Conservation (phyloP, 2,797 vertebrate species). For the Gambelia wislizenii region DNA sequence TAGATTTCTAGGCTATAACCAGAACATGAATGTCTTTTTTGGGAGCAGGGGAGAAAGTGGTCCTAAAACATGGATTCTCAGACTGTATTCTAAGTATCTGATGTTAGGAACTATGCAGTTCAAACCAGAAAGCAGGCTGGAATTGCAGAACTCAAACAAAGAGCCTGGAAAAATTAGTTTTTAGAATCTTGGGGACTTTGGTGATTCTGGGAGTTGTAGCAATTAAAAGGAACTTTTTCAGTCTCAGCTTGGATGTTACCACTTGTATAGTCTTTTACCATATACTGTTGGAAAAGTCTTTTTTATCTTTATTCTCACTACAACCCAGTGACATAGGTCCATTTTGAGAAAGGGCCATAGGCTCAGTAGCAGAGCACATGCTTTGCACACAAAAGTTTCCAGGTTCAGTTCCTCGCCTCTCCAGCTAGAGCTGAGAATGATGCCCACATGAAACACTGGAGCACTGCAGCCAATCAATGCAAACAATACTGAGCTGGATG, state of each 20-base stretch:
- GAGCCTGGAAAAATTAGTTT: no score
- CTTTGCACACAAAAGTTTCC: background rate
- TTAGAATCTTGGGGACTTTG: no score
- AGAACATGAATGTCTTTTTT: background rate
- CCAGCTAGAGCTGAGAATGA: background rate
- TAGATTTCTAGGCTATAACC: background rate
- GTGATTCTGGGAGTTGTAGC: no score
- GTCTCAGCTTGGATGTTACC: background rate
- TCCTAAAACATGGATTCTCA: background rate
- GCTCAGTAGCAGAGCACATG: background rate
- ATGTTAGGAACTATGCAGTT: background rate
- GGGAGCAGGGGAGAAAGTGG: background rate
- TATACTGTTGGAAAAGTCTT: background rate
- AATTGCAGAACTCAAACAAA: background rate
- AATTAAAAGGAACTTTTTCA: no score
- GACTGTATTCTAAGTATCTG: background rate
- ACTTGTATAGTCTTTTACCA: background rate
- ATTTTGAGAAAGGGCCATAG: background rate
- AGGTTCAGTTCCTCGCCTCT: background rate
- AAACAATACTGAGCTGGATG: background rate
- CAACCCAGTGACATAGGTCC: background rate
- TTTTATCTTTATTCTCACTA: background rate
- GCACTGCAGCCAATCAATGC: background rate
- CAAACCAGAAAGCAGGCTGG: background rate
- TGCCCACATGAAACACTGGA: background rate